Conservation (phyloP, 2,888 invertebrate genomes). For the Congeria kusceri region DNA sequence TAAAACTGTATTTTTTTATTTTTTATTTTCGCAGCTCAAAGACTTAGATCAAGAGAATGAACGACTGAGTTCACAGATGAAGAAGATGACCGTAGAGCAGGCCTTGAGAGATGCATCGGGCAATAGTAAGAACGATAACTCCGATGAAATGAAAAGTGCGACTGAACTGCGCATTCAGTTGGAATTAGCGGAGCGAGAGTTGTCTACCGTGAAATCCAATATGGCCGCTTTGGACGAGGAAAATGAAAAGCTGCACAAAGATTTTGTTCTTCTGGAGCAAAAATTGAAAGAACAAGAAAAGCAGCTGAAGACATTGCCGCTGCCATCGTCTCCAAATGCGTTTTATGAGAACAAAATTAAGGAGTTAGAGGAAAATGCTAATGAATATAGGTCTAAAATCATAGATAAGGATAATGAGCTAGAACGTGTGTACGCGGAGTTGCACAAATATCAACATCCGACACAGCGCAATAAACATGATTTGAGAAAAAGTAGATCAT, state of each 20-base stretch:
- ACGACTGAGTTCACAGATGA: slow-evolving; percentile 96
- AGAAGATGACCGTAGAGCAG: slow-evolving; percentile 92
- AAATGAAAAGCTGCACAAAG: slow-evolving; percentile 87
- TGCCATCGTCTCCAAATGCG: slow-evolving; percentile 71
- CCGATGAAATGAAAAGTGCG: slow-evolving; percentile 87
- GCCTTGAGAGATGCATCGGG: slow-evolving; percentile 85
- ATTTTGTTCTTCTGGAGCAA: slow-evolving; percentile 73
- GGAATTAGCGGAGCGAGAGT: slow-evolving; percentile 96
- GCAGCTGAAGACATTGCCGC: slow-evolving; percentile 51
- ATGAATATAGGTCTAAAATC: slow-evolving; percentile 90
- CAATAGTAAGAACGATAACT: slow-evolving; percentile 11
- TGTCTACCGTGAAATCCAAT: slow-evolving; percentile 92
- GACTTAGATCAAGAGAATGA: slow-evolving; percentile 99
- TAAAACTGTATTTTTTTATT: too few relatives aligned
- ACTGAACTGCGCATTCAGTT: slow-evolving; percentile 91
- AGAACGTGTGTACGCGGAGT: slow-evolving; percentile 88
- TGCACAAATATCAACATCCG: slow-evolving; percentile 52
- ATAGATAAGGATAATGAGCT: slow-evolving; percentile 92
- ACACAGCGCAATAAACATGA: slow-evolving; percentile 39
- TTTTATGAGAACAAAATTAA: slow-evolving; percentile 89
- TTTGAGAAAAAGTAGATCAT: slow-evolving; percentile 82
- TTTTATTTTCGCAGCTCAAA: slow-evolving; percentile 84
- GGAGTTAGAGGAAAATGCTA: slow-evolving; percentile 89
- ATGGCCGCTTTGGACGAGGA: slow-evolving; percentile 94
- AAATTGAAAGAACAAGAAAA: slow-evolving; percentile 70